A percentile compares a stretch with the other conserved stretches of the same genome.
These are phyloP conservation scores for Anguilla obscura DNA, from an alignment of 2,797 vertebrate genomes.

Conservation along the genomic window DNA sequence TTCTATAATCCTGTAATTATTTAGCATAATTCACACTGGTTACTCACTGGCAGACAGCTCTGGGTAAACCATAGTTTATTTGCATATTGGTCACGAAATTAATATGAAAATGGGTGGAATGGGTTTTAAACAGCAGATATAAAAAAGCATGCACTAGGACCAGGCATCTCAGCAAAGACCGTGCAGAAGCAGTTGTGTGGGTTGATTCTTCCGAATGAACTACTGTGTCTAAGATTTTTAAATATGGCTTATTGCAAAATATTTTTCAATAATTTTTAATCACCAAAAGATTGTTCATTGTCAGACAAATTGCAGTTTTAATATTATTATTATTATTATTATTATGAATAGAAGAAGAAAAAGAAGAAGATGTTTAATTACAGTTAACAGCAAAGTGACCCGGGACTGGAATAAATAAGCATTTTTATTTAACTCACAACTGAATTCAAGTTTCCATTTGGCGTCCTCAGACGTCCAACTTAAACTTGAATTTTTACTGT, in stretches of 20 bases:
- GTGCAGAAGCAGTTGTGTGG: not conserved
- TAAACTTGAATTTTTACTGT: not conserved
- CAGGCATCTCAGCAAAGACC: not conserved
- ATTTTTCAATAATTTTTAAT: not conserved
- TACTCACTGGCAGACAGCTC: slow-evolving; percentile 10
- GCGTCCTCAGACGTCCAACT: not conserved
- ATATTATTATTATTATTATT: no score
- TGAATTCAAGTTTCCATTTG: no score
- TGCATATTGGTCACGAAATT: slow-evolving; percentile 6
- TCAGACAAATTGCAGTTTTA: no score
- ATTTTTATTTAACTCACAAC: no score
- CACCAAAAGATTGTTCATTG: not conserved
- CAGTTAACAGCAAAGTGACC: no score
- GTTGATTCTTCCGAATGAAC: not conserved
- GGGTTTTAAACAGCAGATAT: not conserved
- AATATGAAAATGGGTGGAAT: not conserved
- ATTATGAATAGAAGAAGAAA: no score
- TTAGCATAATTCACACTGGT: slow-evolving; percentile 1
- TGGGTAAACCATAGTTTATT: not conserved
- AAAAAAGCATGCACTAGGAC: not conserved
- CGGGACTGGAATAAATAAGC: no score
- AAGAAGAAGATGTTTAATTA: no score
- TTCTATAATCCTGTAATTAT: slow-evolving; percentile 4
- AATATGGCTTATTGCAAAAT: not conserved
- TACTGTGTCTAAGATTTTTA: not conserved